Base-by-base conservation (phyloP, 1,140 invertebrate species). In the Drosophila yakuba region DNA sequence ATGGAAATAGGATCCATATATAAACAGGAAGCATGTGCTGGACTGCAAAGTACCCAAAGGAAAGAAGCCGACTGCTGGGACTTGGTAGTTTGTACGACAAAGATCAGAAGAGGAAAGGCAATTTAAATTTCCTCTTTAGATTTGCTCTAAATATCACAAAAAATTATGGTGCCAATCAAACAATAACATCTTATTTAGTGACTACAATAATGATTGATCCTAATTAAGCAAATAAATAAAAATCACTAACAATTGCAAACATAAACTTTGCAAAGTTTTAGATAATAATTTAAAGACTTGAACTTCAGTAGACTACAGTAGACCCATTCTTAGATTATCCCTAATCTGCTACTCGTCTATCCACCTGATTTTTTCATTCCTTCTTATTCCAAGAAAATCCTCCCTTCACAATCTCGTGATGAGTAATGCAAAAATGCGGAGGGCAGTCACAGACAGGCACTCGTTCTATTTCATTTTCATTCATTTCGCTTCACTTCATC, bases 401-500 rank as follows among this genome's bases (percentile, higher is more conserved):
- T 14, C 12, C 15, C 7, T 15, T 15, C 25, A 17, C 28, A 25
- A 47, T 1, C 14, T 25, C 23, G 7, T 47, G 28, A n/a, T 44
- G 45, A 32, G 4, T 20, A 45, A 66, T 35, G 15, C n/a, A 55
- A 66, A 68, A 39, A 23, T 55, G 61, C 54, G 15, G 23, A 52
- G 35, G 28, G 35, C 44, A 62, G 47, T 51, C 32, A 2, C 38
- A 58, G 25, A 6, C 20, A 28, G 17, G 47, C 23, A 35, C 57
- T 47, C 48, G 23, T 45, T 2, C 64, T 59, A 28, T 54, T 59
- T 28, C 28, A 20, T 72, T 45, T 38, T 48, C 39, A 45, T 57
- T 75, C 47, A 56, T 64, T 56, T 20, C 69, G 52, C 45, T 52
- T 38, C 52, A 55, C 72, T 57, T 75, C 54, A 55, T 39, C 44